Conservation (phyloP, 2,888 invertebrate genomes). For the Amblyteles armatorius region DNA sequence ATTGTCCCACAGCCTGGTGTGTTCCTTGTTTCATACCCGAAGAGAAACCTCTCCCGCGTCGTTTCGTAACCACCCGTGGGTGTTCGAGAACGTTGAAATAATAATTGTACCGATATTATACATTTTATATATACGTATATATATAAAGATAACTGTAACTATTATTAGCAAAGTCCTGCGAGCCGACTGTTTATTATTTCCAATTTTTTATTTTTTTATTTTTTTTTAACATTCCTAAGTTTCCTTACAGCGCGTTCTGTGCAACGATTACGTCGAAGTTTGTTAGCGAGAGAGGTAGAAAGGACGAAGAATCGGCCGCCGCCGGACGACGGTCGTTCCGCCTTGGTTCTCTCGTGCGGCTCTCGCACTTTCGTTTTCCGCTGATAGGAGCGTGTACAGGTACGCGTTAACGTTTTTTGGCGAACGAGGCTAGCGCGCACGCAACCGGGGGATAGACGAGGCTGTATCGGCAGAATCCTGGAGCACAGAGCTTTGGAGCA, state of each 20-base stretch:
- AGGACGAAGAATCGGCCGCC: conserved; percentile 66
- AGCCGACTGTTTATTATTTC: conserved; percentile 32
- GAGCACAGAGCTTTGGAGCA: conserved; percentile 42
- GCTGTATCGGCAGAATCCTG: conserved; percentile 17
- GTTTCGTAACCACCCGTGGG: conserved; percentile 35
- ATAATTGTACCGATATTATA: conserved; percentile 30
- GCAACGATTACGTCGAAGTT: conserved; percentile 62
- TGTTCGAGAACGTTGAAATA: conserved; percentile 17
- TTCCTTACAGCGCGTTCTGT: conserved; percentile 29
- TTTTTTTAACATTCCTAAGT: conserved; percentile 45
- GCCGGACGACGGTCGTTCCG: conserved; percentile 66
- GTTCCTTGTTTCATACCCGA: conserved; percentile 43
- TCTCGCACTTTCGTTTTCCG: conserved; percentile 69
- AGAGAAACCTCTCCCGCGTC: conserved; percentile 17
- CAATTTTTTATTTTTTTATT: not conserved
- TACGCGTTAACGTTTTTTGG: conserved; percentile 57
- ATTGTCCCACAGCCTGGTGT: conserved; percentile 40
- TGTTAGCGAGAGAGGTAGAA: conserved; percentile 57
- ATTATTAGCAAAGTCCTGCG: conserved; percentile 38
- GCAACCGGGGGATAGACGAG: conserved; percentile 7
- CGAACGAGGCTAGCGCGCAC: conserved; percentile 5
- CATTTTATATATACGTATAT: not conserved
- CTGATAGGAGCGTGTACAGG: conserved; percentile 63
- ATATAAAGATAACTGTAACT: not conserved
- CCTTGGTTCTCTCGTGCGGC: conserved; percentile 56